Base-by-base conservation (phyloP, 1,140 invertebrate species). In the Aphaenogaster ashmeadi region DNA sequence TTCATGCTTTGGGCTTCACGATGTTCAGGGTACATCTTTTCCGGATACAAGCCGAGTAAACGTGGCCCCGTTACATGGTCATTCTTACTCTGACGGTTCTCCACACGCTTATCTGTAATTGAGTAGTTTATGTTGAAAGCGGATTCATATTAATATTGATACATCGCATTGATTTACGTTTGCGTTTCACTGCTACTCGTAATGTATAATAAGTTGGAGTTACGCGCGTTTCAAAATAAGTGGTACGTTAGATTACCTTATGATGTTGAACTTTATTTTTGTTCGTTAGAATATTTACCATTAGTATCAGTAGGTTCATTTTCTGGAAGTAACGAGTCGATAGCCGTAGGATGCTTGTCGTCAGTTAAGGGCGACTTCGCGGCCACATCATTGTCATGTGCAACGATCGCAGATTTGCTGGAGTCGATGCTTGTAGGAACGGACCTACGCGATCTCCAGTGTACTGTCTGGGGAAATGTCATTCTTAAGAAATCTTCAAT, bases 281-380 rank as follows among this genome's bases (percentile, higher is more conserved):
- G 3, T 66, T 67, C 7, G 38, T 38, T 38, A 38, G 1, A 9
- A 1, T 66, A 44, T 67, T 67, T 67, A 67, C 38, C 64, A 21
- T 62, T 62, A 36, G 38, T 67, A 44, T 67, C n/a, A 5, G 38
- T 67, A 41, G 64, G 8, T 3, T 67, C 64, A 0, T 67, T 38
- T 21, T 67, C 38, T 67, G 64, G 64, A 67, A 67, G 38, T 44
- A 67, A 21, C 9, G 64, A 67, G 64, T 67, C 64, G 38, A n/a
- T 67, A 15, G 27, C 15, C 18, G 38, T 44, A 67, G 18, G 8
- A n/a, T 41, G 9, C 11, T 67, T 21, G n/a, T n/a, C 1, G n/a
- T 67, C 38, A 4, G 38, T 67, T 67, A 44, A 44, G 64, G 38
- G 9, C 64, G 64, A 67, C 64, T 67, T 44, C 64, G 64, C n/a